These are phyloP conservation scores for Coracopsis vasa DNA, from an alignment of 2,113 vertebrate species.

Conservation along the genomic window DNA sequence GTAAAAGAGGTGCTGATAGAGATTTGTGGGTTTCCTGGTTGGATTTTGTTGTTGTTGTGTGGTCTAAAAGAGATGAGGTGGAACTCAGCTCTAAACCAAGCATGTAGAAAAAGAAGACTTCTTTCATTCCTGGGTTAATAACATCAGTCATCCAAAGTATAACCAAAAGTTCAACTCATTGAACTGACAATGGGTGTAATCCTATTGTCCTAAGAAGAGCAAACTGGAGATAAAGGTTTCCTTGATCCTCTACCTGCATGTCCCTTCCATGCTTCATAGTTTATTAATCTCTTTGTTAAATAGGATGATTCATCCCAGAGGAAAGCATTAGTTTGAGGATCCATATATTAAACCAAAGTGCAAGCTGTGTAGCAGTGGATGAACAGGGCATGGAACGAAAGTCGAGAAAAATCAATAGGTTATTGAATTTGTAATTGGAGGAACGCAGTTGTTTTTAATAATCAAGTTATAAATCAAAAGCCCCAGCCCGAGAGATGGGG, in stretches of 20 bases:
- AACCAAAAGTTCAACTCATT: not conserved
- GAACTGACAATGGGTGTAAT: not conserved
- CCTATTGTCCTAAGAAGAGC: not conserved
- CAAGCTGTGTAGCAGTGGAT: not conserved
- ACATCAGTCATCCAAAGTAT: not conserved
- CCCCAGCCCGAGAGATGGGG: not conserved
- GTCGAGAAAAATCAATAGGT: not conserved
- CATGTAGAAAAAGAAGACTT: not conserved
- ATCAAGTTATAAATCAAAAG: conserved; percentile 17
- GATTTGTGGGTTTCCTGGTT: not conserved
- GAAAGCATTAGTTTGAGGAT: not conserved
- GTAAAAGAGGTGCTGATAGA: not conserved
- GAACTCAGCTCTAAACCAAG: not conserved
- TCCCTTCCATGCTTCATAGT: not conserved
- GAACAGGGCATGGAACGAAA: not conserved
- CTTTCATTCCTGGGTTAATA: not conserved
- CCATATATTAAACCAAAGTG: not conserved
- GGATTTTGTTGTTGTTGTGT: not conserved
- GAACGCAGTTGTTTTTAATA: conserved; percentile 37
- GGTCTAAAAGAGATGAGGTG: not conserved
- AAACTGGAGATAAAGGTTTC: not conserved
- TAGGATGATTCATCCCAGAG: not conserved
- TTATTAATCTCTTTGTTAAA: not conserved
- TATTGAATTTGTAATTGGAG: conserved; percentile 52
- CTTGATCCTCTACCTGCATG: not conserved